Base-by-base conservation (phyloP, 2,113 vertebrate genomes). In the Spea multiplicata region DNA sequence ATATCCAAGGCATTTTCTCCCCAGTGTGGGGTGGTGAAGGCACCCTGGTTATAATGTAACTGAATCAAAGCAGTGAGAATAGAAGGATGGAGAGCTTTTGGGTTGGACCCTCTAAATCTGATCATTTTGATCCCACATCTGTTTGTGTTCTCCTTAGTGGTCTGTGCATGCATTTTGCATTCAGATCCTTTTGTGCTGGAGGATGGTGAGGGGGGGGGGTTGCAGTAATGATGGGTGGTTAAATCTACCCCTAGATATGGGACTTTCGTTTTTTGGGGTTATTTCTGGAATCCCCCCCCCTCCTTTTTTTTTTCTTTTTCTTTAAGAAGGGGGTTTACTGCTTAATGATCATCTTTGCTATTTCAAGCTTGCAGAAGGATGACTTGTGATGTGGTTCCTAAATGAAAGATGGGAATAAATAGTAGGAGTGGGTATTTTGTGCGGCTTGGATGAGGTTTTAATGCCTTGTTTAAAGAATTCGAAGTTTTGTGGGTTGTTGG, bases 321-420 rank as follows among this genome's bases (percentile, higher is more conserved):
- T 46, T 14, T 70, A 8, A 8, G 49, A 53, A 12, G 17, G 30
- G 6, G 47, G 17, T 12, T 30, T 30, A 2, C 3, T 48, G 44
- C 59, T 73, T 12, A 7, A 64, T 66, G 10, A 12, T 44, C 5
- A n/a, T 16, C 3, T 5, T 62, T 71, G 3, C n/a, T 13, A 17
- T 30, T 61, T 49, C 44, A 45, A 30, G 13, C 14, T 4, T 62
- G 44, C 5, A 13, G 47, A 14, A 48, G 17, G 48, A 66, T 9
- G 17, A 44, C 49, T n/a, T 78, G 76, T 71, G 76, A 71, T 80
- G 77, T 80, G 77, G 71, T 5, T 67, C 73, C 7, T 7, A 66
- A 78, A 71, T 72, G n/a, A 66, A 8, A 44, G 76, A 53, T 66
- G 5, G 47, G 47, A 46, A 66, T 66, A 78, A 72, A 66, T 79